phyloP scores from a whole-genome alignment of 2,113 vertebrate species.

The Cyphomyrus discorhynchus region DNA sequence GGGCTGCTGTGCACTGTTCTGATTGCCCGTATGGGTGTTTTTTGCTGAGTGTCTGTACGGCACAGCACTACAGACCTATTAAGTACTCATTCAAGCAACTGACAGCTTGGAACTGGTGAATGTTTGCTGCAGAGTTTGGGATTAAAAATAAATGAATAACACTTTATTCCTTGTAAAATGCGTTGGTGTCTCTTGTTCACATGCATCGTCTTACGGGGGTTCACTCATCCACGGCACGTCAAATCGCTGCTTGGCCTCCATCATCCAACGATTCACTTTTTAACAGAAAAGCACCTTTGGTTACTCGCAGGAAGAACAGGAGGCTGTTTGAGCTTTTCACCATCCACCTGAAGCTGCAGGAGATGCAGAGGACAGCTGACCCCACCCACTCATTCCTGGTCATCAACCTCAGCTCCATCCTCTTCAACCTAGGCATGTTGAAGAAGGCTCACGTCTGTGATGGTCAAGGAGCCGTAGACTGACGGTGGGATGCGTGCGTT shows the following conservation, averaged over 20 bases:
- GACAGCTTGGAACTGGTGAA: constrained; percentile 18
- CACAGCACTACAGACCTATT: neutral
- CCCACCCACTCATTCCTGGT: constrained; percentile 67
- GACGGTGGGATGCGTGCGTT: neutral
- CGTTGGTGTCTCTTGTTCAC: constrained; percentile 16
- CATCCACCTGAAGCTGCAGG: constrained; percentile 69
- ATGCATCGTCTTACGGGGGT: neutral
- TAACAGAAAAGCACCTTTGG: constrained; percentile 11
- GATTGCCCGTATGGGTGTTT: neutral
- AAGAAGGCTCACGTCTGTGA: constrained; percentile 39
- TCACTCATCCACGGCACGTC: neutral
- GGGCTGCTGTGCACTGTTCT: neutral
- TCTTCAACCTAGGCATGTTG: constrained; percentile 69
- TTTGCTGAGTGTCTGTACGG: neutral
- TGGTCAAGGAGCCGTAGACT: constrained; percentile 37
- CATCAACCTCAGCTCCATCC: constrained; percentile 76
- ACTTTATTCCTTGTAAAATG: neutral
- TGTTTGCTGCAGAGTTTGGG: constrained; percentile 5
- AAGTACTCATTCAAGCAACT: neutral
- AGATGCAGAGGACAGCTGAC: constrained; percentile 62
- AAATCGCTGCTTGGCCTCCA: neutral
- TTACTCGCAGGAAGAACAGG: constrained; percentile 71
- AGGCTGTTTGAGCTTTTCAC: constrained; percentile 76
- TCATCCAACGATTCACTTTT: neutral
- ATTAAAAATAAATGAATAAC: constrained; percentile 2